A percentile compares a stretch with the other conserved stretches of the same genome.
Conservation (phyloP, 2,888 invertebrate species). For the Oscheius myriophilus region DNA sequence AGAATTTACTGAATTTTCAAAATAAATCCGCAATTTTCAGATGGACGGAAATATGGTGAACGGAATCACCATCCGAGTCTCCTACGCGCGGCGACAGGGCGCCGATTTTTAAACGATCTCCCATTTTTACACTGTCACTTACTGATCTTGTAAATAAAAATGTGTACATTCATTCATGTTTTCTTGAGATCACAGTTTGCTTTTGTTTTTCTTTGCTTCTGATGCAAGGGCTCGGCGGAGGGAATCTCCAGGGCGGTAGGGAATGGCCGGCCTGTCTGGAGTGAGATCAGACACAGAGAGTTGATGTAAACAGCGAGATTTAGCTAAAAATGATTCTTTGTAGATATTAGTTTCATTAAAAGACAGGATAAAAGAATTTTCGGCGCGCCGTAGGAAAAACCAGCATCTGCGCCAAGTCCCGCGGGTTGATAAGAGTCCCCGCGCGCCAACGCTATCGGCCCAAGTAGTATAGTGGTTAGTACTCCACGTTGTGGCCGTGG, state of each 20-base stretch:
- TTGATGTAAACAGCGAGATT: background rate
- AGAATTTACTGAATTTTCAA: background rate
- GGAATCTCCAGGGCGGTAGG: constrained; percentile 9
- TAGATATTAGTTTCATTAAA: too few relatives aligned
- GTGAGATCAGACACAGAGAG: background rate
- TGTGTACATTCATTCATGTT: background rate
- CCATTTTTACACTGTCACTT: background rate
- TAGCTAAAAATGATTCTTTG: too few relatives aligned
- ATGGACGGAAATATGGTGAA: constrained; percentile 41
- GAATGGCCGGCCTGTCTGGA: background rate
- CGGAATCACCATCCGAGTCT: constrained; percentile 37
- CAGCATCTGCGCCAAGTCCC: too few relatives aligned
- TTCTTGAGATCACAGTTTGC: constrained; percentile 6
- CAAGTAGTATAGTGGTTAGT: constrained; percentile 64
- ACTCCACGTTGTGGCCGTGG: constrained; percentile 66
- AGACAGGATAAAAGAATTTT: too few relatives aligned
- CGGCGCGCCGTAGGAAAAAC: too few relatives aligned
- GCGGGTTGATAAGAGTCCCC: too few relatives aligned
- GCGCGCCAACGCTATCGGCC: constrained; percentile 16
- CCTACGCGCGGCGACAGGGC: constrained; percentile 36
- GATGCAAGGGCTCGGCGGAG: constrained; percentile 4
- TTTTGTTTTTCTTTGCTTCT: constrained; percentile 12
- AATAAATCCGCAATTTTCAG: constrained; percentile 24
- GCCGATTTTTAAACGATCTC: background rate
- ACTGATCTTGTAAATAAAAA: too few relatives aligned